Conservation (phyloP, 2,797 vertebrate species). For the Epinephelus malabaricus region DNA sequence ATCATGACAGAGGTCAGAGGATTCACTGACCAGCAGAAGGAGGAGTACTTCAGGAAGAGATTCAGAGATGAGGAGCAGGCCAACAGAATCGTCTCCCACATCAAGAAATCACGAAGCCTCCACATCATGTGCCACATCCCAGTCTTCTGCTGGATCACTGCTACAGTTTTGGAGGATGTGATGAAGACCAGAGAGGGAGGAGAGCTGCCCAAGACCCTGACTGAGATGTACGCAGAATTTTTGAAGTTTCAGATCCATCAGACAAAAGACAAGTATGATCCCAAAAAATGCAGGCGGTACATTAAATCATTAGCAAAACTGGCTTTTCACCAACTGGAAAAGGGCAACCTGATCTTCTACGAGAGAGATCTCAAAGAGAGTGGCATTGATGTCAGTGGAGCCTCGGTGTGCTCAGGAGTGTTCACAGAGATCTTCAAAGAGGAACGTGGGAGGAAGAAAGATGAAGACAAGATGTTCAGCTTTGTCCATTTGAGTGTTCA, state of each 20-base stretch:
- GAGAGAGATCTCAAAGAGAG: conserved; percentile 30
- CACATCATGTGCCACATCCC: conserved; percentile 64
- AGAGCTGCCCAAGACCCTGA: conserved; percentile 56
- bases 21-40: conserved; percentile 34
- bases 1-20: conserved; percentile 39
- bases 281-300: conserved; percentile 7
- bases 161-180: conserved; percentile 41
- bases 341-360: conserved; percentile 47
- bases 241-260: conserved; percentile 25
- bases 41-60: conserved; percentile 41
- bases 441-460: conserved; percentile 21
- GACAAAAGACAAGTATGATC: conserved; percentile 35
- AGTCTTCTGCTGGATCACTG: conserved; percentile 63
- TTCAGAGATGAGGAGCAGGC: conserved; percentile 8
- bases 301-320: conserved; percentile 46
- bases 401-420: conserved; percentile 39
- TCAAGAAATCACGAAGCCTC: conserved; percentile 37
- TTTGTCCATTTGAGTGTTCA: conserved; percentile 53
- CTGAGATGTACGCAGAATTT: conserved; percentile 52
- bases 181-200: conserved; percentile 10
- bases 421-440: conserved; percentile 58
- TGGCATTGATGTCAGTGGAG: conserved; percentile 8
- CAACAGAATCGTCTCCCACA: conserved; percentile 35
- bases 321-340: conserved; percentile 42
- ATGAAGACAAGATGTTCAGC: conserved; percentile 34